Base-by-base conservation (phyloP, 2,113 vertebrate genomes). In the Suncus etruscus region DNA sequence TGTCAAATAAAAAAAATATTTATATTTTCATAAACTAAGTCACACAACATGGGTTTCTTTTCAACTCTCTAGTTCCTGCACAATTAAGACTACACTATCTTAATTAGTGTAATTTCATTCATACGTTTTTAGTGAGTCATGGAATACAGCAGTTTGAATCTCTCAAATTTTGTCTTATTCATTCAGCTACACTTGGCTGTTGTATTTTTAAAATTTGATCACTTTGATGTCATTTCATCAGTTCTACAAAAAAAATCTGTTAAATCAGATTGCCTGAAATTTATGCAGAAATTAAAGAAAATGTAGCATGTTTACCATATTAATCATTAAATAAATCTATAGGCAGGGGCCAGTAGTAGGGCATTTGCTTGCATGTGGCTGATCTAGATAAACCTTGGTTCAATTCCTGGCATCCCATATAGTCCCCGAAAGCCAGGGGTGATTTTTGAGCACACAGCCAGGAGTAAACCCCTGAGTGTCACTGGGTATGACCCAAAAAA, bases 21-120 rank as follows among this genome's bases (percentile, higher is more conserved):
- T 39, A 39, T 58, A 58, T 18, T 58, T 18, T 70, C 54, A 58
- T 79, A 78, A 95, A 32, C 31, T 32, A 51, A 83, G 45, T 51
- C 16, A 68, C 18, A 86, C 0, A 58, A 81, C 68, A 50, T 65
- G 16, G 25, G 14, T 29, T 73, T 74, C 27, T 82, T 77, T 80
- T 20, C n/a, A 29, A 11, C 83, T 86, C 9, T 74, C 12, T n/a
- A 69, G 16, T 18, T 69, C n/a, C 27, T 82, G 7, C 24, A 25
- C 0, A 51, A 47, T 16, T 58, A 58, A 58, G 15, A 50, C 0
- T 65, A 61, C 1, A 18, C 15, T 70, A 82, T 48, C 18, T 47
- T 82, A 63, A 77, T 85, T 78, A 76, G 14, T 39, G 2, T 14
- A 39, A 16, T n/a, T 86, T 86, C 70, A 27, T 86, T 86, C 70